Evolutionary conservation across 1,140 invertebrate genomes (phyloP).

Genomic region (Tetragonula clypearis): DNA sequence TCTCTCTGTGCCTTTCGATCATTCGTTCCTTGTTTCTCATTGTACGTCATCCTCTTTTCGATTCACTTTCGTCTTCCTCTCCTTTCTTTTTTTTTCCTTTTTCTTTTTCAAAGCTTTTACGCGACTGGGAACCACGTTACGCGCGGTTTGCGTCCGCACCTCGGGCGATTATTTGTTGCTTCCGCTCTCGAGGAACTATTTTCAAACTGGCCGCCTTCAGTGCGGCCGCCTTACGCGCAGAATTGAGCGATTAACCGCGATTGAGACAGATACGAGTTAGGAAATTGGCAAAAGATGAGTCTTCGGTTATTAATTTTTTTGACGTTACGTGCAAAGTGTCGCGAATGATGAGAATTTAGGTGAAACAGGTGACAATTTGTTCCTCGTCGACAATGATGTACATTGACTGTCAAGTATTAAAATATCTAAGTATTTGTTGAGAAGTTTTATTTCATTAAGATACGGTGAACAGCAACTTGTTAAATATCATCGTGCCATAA

Average conservation of each 20-base stretch:
- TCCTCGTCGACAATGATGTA: no score
- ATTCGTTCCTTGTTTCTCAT: not conserved
- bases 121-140: conserved; percentile 69
- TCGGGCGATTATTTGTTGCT: conserved; percentile 80
- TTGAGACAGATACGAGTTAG: not conserved
- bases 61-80: conserved; percentile 28
- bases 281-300: not conserved
- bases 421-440: no score
- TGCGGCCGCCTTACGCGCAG: not conserved
- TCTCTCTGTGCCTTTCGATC: conserved; percentile 7
- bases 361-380: no score
- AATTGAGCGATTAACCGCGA: conserved; percentile 33
- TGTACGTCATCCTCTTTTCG: conserved; percentile 31
- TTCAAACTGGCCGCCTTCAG: conserved; percentile 63
- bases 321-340: no score
- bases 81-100: conserved; percentile 31
- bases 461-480: not conserved
- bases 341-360: no score
- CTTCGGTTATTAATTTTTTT: no score
- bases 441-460: no score
- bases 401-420: no score
- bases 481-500: not conserved
- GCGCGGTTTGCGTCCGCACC: conserved; percentile 80
- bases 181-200: conserved; percentile 78
- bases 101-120: not conserved